Evolutionary conservation across 2,797 vertebrate genomes (phyloP), one percentile per base, ranked within the genome.

Genomic region (Oreochromis grahami): DNA sequence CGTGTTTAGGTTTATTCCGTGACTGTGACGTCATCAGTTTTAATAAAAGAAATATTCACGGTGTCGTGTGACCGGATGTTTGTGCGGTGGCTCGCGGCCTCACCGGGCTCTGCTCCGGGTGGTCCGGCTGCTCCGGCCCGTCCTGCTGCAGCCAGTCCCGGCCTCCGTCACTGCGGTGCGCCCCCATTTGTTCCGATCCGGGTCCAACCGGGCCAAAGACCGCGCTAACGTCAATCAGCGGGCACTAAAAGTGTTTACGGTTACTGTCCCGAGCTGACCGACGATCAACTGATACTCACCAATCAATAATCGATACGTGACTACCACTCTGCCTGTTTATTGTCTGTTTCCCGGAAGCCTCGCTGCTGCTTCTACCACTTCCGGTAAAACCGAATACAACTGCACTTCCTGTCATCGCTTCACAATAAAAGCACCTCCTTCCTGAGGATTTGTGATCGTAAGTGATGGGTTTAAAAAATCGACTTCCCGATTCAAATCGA

Each of bases 141-240:
- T 96, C 95, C 72, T 94, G 94, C 41, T 95, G 91, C 70, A 94
- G 88, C 95, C 95, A 96, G 48, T 97, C 96, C 82, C 94, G 93
- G 60, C 94, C 94, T 70, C 94, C 96, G 36, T 97, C 96, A 8
- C 91, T 93, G 29, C 96, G 95, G 48, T 97, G 96, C 4, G 96
- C 96, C 65, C 96, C 96, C 96, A 97, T 97, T 2, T 70, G 60
- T 26, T 52, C 13, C 60, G 45, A 52, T 70, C 19, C 70, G 53
- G 51, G 4, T 45, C 34, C 6, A 63, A 10, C 29, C 8, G 56
- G 50, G 10, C 51, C 52, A 36, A 78, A 8, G 60, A 41, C 34
- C 19, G n/a, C 34, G 7, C n/a, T 21, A 65, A 38, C 34, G 60
- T 34, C 4, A 41, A 65, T 21, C 7, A 65, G 19, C 34, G 12